Percentiles rank a stretch among this genome's conserved stretches.
phyloP scores from a whole-genome alignment of 1,140 invertebrate species.

The Drosophila sucinea region DNA sequence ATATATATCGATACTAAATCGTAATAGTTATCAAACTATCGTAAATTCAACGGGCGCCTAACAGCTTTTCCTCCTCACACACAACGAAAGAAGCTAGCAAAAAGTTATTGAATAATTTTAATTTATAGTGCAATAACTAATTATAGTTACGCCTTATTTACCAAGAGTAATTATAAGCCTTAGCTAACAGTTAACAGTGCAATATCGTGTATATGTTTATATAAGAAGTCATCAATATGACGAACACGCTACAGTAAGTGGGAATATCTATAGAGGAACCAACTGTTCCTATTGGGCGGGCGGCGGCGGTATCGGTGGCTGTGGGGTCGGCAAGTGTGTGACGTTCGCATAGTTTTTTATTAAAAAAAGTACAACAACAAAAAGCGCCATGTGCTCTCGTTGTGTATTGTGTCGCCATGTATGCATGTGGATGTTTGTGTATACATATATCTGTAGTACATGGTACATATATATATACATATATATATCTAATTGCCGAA shows the following conservation, averaged over 20 bases:
- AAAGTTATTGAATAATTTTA: slow-evolving; percentile 10
- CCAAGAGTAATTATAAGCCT: slow-evolving; percentile 5
- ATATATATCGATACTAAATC: slow-evolving; percentile 14
- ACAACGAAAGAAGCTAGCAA: slow-evolving; percentile 1
- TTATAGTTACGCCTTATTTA: slow-evolving; percentile 5
- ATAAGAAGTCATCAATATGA: slow-evolving; percentile 63
- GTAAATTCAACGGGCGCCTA: slow-evolving; percentile 8
- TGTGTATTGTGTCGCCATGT: slow-evolving; percentile 15
- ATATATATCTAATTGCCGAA: slow-evolving; percentile 58
- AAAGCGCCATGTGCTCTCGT: slow-evolving; percentile 46
- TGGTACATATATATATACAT: neutral
- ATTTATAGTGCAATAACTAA: neutral
- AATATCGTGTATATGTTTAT: slow-evolving; percentile 74
- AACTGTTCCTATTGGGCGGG: neutral
- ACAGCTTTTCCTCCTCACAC: slow-evolving; percentile 4
- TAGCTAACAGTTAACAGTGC: slow-evolving; percentile 37
- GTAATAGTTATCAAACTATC: slow-evolving; percentile 31
- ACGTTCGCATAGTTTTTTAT: slow-evolving; percentile 38
- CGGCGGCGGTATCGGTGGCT: neutral
- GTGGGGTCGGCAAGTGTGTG: slow-evolving; percentile 16
- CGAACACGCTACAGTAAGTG: slow-evolving; percentile 70
- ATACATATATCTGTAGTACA: slow-evolving; percentile 4
- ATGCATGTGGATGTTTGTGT: neutral
- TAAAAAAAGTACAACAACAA: slow-evolving; percentile 28
- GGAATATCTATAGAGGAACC: neutral